Base-by-base conservation (phyloP, 1,140 invertebrate genomes). In the Sipha flava region DNA sequence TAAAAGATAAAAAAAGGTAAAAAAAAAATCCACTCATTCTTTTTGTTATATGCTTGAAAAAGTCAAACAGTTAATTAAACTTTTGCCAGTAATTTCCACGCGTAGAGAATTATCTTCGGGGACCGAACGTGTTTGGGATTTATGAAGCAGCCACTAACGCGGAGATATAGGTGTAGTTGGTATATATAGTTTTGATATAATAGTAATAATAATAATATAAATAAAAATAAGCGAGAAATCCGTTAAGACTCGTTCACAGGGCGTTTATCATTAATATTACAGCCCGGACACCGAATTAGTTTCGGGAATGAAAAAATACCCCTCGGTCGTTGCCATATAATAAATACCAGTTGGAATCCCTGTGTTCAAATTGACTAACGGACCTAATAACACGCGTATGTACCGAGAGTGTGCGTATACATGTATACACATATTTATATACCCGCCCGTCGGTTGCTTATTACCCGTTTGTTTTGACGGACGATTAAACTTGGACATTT, bases 51-150 rank as follows among this genome's bases (percentile, higher is more conserved):
- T 18, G 23, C 66, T 29, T 4, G 66, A 3, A 47, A 47, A 70
- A 31, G 34, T 40, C 21, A 57, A 77, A 77, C 73, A 37, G 73
- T 77, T 77, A 77, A 77, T 77, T 77, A 77, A 77, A 77, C 73
- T 77, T 59, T 37, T 12, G 12, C 34, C 40, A 23, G 73, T 43
- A 18, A 59, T 77, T 77, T 54, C 34, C 52, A 40, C 49, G 31
- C 5, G 45, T 18, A 47, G n/a, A 37, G 52, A 40, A 59, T 26
- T 59, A 59, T 77, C 73, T 77, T 77, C 16, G n/a, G 52, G 72
- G 72, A 54, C 47, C 21, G 21, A 37, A 59, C 73, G 52, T 59
- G 52, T n/a, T 23, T 43, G 21, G 73, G 73, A 77, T 59, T 77
- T 77, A 77, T 43, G 73, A n/a, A 16, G 47, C 12, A 16, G 5